Evolutionary conservation across 2,888 invertebrate genomes (phyloP), one percentile per base, ranked within the genome.

Genomic region (Ectemnius lituratus): DNA sequence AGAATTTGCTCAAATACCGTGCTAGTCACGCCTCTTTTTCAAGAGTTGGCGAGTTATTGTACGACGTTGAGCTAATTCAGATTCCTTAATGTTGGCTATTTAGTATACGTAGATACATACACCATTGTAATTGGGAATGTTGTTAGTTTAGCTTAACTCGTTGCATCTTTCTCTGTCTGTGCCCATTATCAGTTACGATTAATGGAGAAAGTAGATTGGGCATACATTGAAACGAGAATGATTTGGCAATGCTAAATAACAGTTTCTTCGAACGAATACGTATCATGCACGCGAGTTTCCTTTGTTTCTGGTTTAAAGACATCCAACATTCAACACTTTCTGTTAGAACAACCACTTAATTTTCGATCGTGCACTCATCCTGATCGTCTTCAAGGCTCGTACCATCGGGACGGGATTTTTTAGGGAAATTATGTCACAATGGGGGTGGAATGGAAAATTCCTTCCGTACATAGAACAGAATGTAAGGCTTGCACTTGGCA

Each of bases 401-500:
- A 62, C 45, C 75, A 49, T 70, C 78, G 59, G 76, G 82, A 82
- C 83, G 82, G 75, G 75, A 66, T 71, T 79, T 83, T 65, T 81
- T 72, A 65, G 84, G 73, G 71, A 83, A 79, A 81, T 86, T 84
- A 77, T 87, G 89, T 89, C 89, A 89, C 89, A 89, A 89, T 27
- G 89, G 89, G 70, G 89, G 89, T 70, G 90, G 89, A 85, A 90
- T 89, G 73, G 90, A 90, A 79, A 90, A 90, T 79, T 95, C 95
- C 76, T 95, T 93, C 18, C 95, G 93, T 80, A 96, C 95, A 92
- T 96, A 97, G 92, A 97, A 96, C 83, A 97, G 92, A 82, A 97
- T 96, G 92, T 97, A 97, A 16, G 96, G 96, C 91, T 96, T 96
- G 91, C 96, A 96, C 82, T 94, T 93, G 18, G 94, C 94, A 62